Base-by-base conservation (phyloP, 2,888 invertebrate genomes). In the Apodemia hepburni region DNA sequence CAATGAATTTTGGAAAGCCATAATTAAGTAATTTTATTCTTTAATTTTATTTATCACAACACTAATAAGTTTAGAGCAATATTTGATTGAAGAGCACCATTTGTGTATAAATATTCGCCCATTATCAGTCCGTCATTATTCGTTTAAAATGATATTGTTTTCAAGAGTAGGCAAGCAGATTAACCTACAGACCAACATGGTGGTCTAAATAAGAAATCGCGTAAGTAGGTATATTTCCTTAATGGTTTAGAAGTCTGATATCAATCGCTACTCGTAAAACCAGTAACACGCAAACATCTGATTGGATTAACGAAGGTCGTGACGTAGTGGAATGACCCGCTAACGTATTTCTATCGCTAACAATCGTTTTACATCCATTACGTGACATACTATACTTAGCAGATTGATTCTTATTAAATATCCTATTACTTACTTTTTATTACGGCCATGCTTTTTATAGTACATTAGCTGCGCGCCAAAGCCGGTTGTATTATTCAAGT, bases 261-360 rank as follows among this genome's bases (percentile, higher is more conserved):
- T 51, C 51, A 51, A 51, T 51, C 51, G 18, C 51, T 51, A 11
- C 51, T 51, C 51, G 22, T 51, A 22, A 51, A 51, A 27, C 42
- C 51, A 51, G 22, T 22, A 22, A 51, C 51, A 51, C 51, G 51
- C 51, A 51, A 51, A 17, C 22, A 22, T 22, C 22, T 51, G 51
- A 51, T 51, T 51, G 51, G 51, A 51, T 51, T 51, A 51, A 51
- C 18, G 17, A 51, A 51, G 51, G 51, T 51, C 51, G 51, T 18
- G 51, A 27, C 51, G 11, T 51, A 51, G 51, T 51, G 51, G 51
- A 51, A 51, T 51, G 51, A 51, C 51, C 51, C 51, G 51, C 18
- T 51, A 51, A 51, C 51, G 18, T 22, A 51, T 51, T 51, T 51
- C 51, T 51, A 51, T 51, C 51, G 51, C 22, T 17, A 17, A 47